phyloP scores from a whole-genome alignment of 2,113 vertebrate genomes.

The Ovibos moschatus region DNA sequence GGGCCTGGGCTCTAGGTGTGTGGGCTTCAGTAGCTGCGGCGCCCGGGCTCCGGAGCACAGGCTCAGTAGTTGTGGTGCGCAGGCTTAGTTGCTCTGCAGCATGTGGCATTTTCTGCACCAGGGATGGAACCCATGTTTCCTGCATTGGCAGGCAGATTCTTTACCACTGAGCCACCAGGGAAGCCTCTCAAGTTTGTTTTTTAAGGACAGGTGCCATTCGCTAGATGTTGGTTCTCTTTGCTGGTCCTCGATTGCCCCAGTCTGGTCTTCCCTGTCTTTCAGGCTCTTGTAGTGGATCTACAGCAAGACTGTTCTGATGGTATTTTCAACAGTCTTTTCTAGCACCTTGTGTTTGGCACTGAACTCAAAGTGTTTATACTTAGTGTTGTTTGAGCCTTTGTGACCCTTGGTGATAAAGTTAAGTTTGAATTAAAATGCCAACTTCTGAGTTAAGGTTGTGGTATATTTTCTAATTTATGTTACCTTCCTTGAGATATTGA shows the following conservation, averaged over 20 bases:
- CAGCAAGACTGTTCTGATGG: not conserved
- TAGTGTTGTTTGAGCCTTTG: not conserved
- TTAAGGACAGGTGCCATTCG: not conserved
- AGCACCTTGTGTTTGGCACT: not conserved
- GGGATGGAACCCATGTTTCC: not conserved
- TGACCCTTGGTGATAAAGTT: not conserved
- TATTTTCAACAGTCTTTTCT: not conserved
- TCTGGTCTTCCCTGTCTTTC: not conserved
- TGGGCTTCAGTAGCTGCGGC: not conserved
- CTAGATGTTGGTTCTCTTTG: not conserved
- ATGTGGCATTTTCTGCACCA: not conserved
- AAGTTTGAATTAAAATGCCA: constrained; percentile 17
- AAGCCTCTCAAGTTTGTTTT: not conserved
- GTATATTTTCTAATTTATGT: not conserved
- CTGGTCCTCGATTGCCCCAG: not conserved
- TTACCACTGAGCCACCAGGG: not conserved
- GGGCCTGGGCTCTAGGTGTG: not conserved
- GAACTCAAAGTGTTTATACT: not conserved
- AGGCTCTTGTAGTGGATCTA: not conserved
- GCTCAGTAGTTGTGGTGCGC: not conserved
- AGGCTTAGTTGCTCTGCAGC: not conserved
- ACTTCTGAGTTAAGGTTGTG: not conserved
- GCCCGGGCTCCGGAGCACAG: not conserved
- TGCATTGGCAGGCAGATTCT: not conserved
- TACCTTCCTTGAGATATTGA: not conserved